A percentile compares a stretch with the other conserved stretches of the same genome.
Conservation (phyloP, 2,888 invertebrate genomes). For the Calameuta pallipes region DNA sequence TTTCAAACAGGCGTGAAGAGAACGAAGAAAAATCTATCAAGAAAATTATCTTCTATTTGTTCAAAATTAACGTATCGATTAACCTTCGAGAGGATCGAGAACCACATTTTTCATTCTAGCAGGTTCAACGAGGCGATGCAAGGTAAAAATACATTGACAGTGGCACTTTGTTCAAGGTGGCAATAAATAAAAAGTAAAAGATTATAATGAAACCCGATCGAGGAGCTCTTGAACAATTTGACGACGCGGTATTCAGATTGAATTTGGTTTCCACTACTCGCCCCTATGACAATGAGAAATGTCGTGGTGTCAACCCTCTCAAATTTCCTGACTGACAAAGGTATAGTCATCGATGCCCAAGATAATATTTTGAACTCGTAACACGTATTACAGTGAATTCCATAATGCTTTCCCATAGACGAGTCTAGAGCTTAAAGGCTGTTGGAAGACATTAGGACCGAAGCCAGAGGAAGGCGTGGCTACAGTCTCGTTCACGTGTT, state of each 20-base stretch:
- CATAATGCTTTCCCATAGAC: neutral
- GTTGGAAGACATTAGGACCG: slow-evolving; percentile 29
- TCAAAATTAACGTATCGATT: slow-evolving; percentile 52
- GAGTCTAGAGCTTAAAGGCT: neutral
- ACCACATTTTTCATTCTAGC: neutral
- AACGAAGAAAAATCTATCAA: slow-evolving; percentile 26
- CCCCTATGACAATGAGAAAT: neutral
- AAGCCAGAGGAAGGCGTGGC: slow-evolving; percentile 32
- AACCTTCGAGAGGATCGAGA: slow-evolving; percentile 26
- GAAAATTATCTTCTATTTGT: slow-evolving; percentile 46
- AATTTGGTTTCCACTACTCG: neutral
- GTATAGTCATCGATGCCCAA: neutral
- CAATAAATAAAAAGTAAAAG: neutral
- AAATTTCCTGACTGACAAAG: neutral
- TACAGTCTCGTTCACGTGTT: neutral
- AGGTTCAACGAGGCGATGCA: too few species aligned
- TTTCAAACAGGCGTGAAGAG: slow-evolving; percentile 29
- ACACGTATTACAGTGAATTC: neutral
- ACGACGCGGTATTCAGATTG: neutral
- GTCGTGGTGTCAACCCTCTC: neutral
- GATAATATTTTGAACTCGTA: slow-evolving; percentile 8
- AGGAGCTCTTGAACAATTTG: neutral
- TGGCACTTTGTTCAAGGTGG: too few species aligned
- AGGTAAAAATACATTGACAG: too few species aligned
- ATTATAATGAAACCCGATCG: neutral